Evolutionary conservation across 2,888 invertebrate species (phyloP).

Genomic region (Dyspetes luteomarginatus): DNA sequence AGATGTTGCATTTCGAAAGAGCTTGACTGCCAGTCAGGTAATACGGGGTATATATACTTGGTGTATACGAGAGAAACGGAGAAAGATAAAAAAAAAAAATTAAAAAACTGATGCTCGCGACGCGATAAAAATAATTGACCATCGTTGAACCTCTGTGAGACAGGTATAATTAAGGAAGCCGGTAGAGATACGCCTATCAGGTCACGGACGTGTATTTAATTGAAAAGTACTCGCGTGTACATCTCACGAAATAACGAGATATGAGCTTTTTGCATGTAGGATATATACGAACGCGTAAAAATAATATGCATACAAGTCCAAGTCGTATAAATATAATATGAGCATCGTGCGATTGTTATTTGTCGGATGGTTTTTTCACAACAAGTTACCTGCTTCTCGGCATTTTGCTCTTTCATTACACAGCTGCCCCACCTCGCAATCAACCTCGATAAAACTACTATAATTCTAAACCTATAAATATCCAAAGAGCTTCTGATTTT

Average conservation of each 20-base stretch:
- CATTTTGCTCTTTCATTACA: constrained; percentile 46
- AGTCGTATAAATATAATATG: constrained; percentile 1
- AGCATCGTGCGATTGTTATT: constrained; percentile 33
- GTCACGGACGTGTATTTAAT: constrained; percentile 62
- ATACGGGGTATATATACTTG: background rate
- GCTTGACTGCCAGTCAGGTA: constrained; percentile 3
- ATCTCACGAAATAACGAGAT: constrained; percentile 51
- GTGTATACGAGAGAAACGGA: background rate
- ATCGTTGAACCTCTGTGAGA: constrained; percentile 58
- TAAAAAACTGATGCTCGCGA: constrained; percentile 53
- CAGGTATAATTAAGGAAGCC: constrained; percentile 64
- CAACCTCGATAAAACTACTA: constrained; percentile 43
- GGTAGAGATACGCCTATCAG: constrained; percentile 58
- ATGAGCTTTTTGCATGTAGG: constrained; percentile 23
- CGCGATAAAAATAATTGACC: constrained; percentile 65
- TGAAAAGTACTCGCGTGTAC: constrained; percentile 48
- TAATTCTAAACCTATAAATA: constrained; percentile 1
- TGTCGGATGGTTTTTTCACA: constrained; percentile 39
- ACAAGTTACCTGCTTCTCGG: constrained; percentile 11
- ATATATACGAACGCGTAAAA: constrained; percentile 5
- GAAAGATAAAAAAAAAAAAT: background rate
- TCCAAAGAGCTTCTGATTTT: too few relatives aligned
- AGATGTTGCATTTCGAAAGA: constrained; percentile 47
- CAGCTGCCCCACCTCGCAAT: constrained; percentile 34
- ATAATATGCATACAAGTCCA: constrained; percentile 4